phyloP scores from a whole-genome alignment of 2,888 invertebrate species.

The Scaeva pyrastri region DNA sequence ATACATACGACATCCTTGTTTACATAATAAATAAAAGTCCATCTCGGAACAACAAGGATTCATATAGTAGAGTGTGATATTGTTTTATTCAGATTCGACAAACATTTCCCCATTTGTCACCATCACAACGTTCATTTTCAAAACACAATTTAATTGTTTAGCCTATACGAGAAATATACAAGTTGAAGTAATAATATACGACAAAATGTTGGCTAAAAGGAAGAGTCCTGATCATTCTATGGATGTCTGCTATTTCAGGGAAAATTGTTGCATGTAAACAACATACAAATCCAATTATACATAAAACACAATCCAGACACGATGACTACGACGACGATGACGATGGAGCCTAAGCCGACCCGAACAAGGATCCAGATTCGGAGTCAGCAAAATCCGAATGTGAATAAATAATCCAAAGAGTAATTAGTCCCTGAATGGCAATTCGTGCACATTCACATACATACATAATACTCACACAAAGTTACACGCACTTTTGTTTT shows the following conservation, averaged over 20 bases:
- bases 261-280: background rate
- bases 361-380: background rate
- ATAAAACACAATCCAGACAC: constrained; percentile 13
- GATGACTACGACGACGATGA: background rate
- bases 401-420: constrained; percentile 60
- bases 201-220: background rate
- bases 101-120: constrained; percentile 23
- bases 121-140: background rate
- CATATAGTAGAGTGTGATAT: background rate
- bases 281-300: constrained; percentile 3
- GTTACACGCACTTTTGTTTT: constrained; percentile 13
- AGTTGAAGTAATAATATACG: background rate
- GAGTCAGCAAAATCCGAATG: constrained; percentile 19
- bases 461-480: background rate
- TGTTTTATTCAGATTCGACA: constrained; percentile 1
- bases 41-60: background rate
- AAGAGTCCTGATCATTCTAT: background rate
- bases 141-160: constrained; percentile 33
- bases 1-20: background rate
- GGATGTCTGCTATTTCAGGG: background rate
- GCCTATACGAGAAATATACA: background rate
- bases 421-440: constrained; percentile 69
- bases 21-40: constrained; percentile 17
- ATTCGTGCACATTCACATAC: constrained; percentile 30
- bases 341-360: background rate